phyloP scores from a whole-genome alignment of 2,888 invertebrate species.

The Suillia variegata region DNA sequence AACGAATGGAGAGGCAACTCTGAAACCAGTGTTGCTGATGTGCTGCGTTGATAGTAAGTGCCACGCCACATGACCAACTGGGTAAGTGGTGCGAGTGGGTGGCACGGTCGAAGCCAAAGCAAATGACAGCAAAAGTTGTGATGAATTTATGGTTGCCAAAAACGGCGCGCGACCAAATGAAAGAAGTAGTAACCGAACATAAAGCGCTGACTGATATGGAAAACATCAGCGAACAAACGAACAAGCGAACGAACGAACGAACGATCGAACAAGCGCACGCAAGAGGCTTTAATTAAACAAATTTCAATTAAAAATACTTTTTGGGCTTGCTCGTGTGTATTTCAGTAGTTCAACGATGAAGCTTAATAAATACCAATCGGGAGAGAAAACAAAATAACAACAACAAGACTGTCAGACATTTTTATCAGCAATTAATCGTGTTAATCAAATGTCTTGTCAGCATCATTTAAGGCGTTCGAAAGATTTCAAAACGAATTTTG shows the following conservation, averaged over 20 bases:
- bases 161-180: too few species aligned
- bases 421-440: conserved; percentile 59
- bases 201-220: not conserved
- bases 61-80: not conserved
- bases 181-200: not conserved
- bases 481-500: conserved; percentile 2
- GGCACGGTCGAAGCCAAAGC: not conserved
- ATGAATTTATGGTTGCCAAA: conserved; percentile 43
- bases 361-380: too few species aligned
- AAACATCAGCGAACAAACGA: not conserved
- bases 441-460: conserved; percentile 59
- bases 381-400: not conserved
- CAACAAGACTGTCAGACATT: conserved; percentile 43
- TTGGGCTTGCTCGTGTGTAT: conserved; percentile 30
- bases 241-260: too few species aligned
- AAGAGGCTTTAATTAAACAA: not conserved
- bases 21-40: conserved; percentile 1
- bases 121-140: conserved; percentile 46
- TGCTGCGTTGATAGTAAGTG: not conserved
- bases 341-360: conserved; percentile 32
- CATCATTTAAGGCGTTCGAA: conserved; percentile 45
- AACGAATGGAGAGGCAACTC: not conserved
- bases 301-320: not conserved
- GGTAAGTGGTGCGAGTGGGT: not conserved
- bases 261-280: too few species aligned